Conservation (phyloP, 2,113 vertebrate species). For the Cyphomyrus discorhynchus region DNA sequence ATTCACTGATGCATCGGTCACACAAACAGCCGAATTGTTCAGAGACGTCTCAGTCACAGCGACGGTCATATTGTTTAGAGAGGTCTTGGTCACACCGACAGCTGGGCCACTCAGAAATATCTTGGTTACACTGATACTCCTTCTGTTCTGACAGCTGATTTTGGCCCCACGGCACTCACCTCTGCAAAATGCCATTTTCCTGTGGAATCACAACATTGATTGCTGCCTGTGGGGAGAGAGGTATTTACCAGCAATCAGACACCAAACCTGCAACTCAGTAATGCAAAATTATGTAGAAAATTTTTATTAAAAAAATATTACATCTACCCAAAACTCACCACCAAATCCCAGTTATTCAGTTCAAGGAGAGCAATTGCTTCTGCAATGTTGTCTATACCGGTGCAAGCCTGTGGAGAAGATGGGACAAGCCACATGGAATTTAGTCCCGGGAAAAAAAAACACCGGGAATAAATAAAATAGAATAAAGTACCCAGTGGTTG, state of each 20-base stretch:
- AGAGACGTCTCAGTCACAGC: neutral
- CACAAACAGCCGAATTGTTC: too few relatives aligned
- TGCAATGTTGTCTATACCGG: constrained; percentile 98
- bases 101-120: neutral
- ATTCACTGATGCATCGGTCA: too few relatives aligned
- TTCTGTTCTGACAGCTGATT: neutral
- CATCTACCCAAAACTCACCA: constrained; percentile 75
- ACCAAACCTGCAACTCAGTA: neutral
- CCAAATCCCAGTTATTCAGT: constrained; percentile 99
- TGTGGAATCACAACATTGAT: constrained; percentile 98
- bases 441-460: neutral
- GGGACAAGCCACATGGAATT: constrained; percentile 25
- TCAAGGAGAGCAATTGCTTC: constrained; percentile 98
- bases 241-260: neutral
- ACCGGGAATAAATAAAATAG: neutral
- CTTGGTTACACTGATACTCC: neutral
- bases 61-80: too few relatives aligned
- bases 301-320: neutral
- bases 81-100: neutral
- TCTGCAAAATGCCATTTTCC: constrained; percentile 96
- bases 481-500: neutral
- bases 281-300: neutral
- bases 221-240: constrained; percentile 76
- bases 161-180: constrained; percentile 60
- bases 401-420: constrained; percentile 76